A percentile compares a stretch with the other conserved stretches of the same genome.
These are phyloP conservation scores for Orchesella cincta DNA, from an alignment of 1,140 invertebrate genomes.

Conservation along the genomic window DNA sequence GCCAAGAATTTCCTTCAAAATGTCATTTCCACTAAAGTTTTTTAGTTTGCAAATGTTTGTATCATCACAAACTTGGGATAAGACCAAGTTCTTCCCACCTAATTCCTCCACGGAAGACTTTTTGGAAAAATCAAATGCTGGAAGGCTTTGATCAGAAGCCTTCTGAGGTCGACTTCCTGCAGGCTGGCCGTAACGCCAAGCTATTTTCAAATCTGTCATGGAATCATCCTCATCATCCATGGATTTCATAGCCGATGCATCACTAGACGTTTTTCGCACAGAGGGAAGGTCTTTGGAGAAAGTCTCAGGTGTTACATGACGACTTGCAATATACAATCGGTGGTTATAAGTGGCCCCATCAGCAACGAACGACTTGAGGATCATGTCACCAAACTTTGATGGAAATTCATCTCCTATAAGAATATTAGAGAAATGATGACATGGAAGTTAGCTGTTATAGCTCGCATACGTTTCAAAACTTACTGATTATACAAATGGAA, in stretches of 20 bases:
- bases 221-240: not conserved
- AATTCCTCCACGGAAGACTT: conserved; percentile 32
- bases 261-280: not conserved
- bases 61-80: not conserved
- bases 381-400: conserved; percentile 41
- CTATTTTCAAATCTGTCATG: conserved; percentile 40
- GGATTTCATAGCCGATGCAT: not conserved
- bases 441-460: no score
- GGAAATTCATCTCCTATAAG: conserved; percentile 45
- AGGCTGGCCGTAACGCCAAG: conserved; percentile 43
- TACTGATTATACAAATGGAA: conserved; percentile 46
- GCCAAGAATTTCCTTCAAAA: conserved; percentile 23
- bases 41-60: not conserved
- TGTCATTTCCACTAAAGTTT: conserved; percentile 32
- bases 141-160: not conserved
- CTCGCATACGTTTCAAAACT: no score
- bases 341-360: conserved; percentile 47
- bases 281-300: conserved; percentile 41
- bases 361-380: conserved; percentile 47
- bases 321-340: conserved; percentile 42
- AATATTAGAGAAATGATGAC: no score
- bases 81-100: conserved; percentile 26
- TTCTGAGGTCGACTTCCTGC: not conserved
- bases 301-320: not conserved
- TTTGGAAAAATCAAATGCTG: conserved; percentile 47